Evolutionary conservation across 2,797 vertebrate species (phyloP).

Genomic region (Potorous gilbertii): DNA sequence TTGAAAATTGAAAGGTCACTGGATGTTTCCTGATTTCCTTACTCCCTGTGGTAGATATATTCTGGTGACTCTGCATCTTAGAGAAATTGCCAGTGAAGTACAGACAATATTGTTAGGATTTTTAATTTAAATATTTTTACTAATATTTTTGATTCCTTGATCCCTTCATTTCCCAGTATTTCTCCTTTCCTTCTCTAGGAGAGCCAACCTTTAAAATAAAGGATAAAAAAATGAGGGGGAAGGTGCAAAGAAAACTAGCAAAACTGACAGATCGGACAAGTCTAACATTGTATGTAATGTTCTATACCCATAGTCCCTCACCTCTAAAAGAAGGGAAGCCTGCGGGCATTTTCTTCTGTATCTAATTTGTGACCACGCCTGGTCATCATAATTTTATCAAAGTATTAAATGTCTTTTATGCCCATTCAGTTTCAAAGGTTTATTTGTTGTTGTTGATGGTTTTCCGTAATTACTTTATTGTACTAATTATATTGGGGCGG

Average conservation of each 20-base stretch:
- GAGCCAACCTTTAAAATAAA: not conserved
- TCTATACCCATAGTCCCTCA: not conserved
- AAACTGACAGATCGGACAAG: not conserved
- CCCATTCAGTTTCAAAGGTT: not conserved
- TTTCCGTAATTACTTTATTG: not conserved
- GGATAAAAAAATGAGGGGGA: not conserved
- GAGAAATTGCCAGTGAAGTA: not conserved
- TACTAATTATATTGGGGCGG: not conserved
- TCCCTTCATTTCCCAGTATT: not conserved
- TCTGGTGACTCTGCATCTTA: not conserved
- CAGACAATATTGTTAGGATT: not conserved
- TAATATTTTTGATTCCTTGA: not conserved
- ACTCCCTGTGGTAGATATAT: not conserved
- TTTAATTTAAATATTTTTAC: not conserved
- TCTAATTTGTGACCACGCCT: not conserved
- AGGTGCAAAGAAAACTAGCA: not conserved
- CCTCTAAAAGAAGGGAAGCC: not conserved
- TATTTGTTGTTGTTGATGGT: not conserved
- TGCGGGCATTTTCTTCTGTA: not conserved
- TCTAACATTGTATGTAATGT: not conserved
- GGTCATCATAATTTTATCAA: not conserved
- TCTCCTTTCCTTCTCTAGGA: not conserved
- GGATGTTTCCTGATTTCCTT: not conserved
- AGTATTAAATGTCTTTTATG: not conserved
- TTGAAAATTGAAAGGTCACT: not conserved